phyloP scores from a whole-genome alignment of 2,888 invertebrate species.

The Heliconius ismenius region DNA sequence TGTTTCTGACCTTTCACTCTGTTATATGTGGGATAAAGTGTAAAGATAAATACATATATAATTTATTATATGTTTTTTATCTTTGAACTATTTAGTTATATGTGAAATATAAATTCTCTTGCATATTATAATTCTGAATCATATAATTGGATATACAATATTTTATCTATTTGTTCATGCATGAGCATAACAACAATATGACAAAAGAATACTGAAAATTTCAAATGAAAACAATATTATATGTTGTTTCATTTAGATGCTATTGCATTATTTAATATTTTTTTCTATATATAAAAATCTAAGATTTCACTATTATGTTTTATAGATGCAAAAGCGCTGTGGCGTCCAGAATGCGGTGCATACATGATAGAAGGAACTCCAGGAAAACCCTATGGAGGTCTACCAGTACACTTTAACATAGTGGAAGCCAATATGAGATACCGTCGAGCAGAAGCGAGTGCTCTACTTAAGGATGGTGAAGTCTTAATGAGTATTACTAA shows the following conservation, averaged over 20 bases:
- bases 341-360: conserved; percentile 98
- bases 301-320: conserved; percentile 2
- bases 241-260: background rate
- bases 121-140: background rate
- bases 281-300: background rate
- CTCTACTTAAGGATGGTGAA: conserved; percentile 89
- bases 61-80: no score
- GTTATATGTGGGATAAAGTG: no score
- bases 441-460: conserved; percentile 91
- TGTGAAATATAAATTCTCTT: background rate
- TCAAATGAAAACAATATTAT: no score
- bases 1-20: no score
- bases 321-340: conserved; percentile 90
- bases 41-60: no score
- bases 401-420: conserved; percentile 97
- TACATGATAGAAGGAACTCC: conserved; percentile 99
- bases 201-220: no score
- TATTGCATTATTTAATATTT: background rate
- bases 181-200: background rate
- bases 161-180: background rate
- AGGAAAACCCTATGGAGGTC: conserved; percentile 95
- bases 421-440: conserved; percentile 99
- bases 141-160: background rate
- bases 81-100: background rate
- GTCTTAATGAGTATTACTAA: conserved; percentile 94